Base-by-base conservation (phyloP, 2,888 invertebrate genomes). In the Esperia sulphurella region DNA sequence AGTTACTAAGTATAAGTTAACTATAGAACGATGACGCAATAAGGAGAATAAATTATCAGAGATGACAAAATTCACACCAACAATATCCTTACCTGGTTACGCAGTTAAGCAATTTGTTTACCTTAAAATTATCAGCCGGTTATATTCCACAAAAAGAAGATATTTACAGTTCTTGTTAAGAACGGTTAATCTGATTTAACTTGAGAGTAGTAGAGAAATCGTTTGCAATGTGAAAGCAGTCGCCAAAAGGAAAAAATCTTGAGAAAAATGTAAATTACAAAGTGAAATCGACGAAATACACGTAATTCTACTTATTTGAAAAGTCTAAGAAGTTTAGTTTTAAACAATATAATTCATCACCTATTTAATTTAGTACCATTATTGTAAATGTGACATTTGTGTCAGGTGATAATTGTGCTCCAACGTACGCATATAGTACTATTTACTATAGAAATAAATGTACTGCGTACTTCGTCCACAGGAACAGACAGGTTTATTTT, bases 371-470 rank as follows among this genome's bases (percentile, higher is more conserved):
- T 56, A 9, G 61, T 52, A 50, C 65, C 41, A 10, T 70, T 58
- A 59, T 28, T 51, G 35, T n/a, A 35, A 35, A 35, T 59, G 10
- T 45, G 37, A 5, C 43, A 10, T 55, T 30, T 60, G 64, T 60
- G 64, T 73, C 72, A 75, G 65, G 63, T 75, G 74, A 71, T 57
- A 59, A 28, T 29, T 42, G 14, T 51, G 53, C 61, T 70, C 56
- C 71, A 30, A 55, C 67, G 10, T 28, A 63, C 50, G 61, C 51
- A 60, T 21, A n/a, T n/a, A n/a, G n/a, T n/a, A n/a, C n/a, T n/a
- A n/a, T n/a, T n/a, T n/a, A n/a, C n/a, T n/a, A n/a, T n/a, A n/a
- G n/a, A n/a, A n/a, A n/a, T n/a, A n/a, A n/a, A n/a, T n/a, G n/a
- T n/a, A n/a, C n/a, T n/a, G n/a, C n/a, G n/a, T n/a, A n/a, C n/a